A percentile compares a stretch with the other conserved stretches of the same genome.
Evolutionary conservation across 1,140 invertebrate species (phyloP).

Genomic region (Bombus sibiricus): DNA sequence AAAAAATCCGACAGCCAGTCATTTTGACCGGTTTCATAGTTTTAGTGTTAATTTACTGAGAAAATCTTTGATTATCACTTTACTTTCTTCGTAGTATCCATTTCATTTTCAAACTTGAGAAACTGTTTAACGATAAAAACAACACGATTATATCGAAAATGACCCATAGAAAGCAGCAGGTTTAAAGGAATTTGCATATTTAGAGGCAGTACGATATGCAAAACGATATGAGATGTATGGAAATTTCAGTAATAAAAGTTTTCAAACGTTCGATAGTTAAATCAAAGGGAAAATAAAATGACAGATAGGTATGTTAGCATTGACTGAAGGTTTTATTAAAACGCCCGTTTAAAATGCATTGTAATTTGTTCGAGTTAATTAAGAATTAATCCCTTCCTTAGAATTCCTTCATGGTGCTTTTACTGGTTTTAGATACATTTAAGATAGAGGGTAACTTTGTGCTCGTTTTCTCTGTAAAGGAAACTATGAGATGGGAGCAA

Average conservation of each 20-base stretch:
- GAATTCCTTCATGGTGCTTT: background rate
- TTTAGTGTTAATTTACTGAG: background rate
- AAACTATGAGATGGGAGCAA: background rate
- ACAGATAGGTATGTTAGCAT: background rate
- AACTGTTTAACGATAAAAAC: background rate
- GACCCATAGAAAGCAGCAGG: background rate
- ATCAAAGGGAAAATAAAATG: background rate
- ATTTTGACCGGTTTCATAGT: background rate
- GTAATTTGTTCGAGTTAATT: background rate
- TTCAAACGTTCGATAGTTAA: background rate
- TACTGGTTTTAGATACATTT: background rate
- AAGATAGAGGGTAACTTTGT: background rate
- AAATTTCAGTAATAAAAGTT: background rate
- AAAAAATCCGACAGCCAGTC: background rate
- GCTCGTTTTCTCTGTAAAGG: background rate
- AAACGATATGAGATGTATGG: background rate
- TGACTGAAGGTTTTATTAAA: background rate
- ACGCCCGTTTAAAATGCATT: background rate
- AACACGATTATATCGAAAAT: background rate
- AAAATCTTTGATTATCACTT: background rate
- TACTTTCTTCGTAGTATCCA: background rate
- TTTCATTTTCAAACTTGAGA: background rate
- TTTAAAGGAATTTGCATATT: background rate
- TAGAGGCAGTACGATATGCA: background rate
- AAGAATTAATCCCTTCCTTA: background rate